Percentiles rank a stretch among this genome's conserved stretches.
phyloP scores from a whole-genome alignment of 2,113 vertebrate genomes.

The Hemiprocne comata region DNA sequence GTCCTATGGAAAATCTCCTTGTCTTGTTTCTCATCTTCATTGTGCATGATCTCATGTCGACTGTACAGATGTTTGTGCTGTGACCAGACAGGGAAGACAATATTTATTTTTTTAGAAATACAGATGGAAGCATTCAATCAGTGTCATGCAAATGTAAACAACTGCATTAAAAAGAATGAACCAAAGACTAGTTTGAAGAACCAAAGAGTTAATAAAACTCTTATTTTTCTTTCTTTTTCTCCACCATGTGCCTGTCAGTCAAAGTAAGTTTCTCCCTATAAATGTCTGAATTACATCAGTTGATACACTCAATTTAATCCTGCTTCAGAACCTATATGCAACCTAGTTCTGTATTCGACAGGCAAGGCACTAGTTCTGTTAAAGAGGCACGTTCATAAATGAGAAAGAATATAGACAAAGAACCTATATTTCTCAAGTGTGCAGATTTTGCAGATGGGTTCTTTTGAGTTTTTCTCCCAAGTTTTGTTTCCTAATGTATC shows the following conservation, averaged over 20 bases:
- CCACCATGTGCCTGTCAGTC: not conserved
- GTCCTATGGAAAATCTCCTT: slow-evolving; percentile 96
- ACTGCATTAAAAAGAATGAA: not conserved
- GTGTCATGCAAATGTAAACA: not conserved
- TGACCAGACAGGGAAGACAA: not conserved
- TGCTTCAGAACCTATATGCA: not conserved
- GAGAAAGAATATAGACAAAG: not conserved
- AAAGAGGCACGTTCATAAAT: not conserved
- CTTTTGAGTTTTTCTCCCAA: not conserved
- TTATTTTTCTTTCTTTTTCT: not conserved
- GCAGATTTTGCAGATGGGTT: not conserved
- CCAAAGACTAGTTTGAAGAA: not conserved
- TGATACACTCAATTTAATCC: not conserved
- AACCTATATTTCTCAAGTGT: not conserved
- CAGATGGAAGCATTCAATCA: not conserved
- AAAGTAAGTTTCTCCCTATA: not conserved
- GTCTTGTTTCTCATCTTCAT: slow-evolving; percentile 87
- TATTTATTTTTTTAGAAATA: slow-evolving; percentile 25
- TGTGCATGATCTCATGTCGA: slow-evolving; percentile 84
- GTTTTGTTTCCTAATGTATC: not conserved
- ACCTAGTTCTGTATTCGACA: not conserved
- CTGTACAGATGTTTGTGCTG: slow-evolving; percentile 93
- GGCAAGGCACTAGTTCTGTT: not conserved
- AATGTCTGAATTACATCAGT: not conserved
- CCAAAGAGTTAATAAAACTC: not conserved